Base-by-base conservation (phyloP, 2,888 invertebrate species). In the Mimumesa dahlbomi region DNA sequence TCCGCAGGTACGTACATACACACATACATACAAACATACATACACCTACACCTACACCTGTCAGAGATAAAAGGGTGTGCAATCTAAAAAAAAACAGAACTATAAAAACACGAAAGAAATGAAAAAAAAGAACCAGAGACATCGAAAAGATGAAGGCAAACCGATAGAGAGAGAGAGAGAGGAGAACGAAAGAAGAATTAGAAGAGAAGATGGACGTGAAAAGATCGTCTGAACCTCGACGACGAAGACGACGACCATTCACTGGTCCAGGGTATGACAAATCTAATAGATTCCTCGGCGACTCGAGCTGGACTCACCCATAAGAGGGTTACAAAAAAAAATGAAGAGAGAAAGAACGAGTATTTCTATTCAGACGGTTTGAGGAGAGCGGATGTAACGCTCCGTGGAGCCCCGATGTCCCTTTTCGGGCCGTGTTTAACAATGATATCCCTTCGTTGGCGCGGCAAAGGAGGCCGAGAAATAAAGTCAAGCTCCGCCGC, bases 221-320 rank as follows among this genome's bases (percentile, higher is more conserved):
- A 61, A 70, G 48, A 68, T 63, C 67, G 43, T 48, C 66, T 38
- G 49, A 50, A 48, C n/a, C n/a, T n/a, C n/a, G n/a, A n/a, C n/a
- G n/a, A n/a, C n/a, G n/a, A n/a, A n/a, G n/a, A n/a, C 72, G 40
- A 43, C 45, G 75, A 73, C 82, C 78, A 79, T 82, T 82, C 84
- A 82, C n/a, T 69, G 62, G 75, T 75, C 66, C 21, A n/a, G 61
- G 73, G 73, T 74, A 82, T 81, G 82, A 83, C 82, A 81, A 84
- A 82, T 82, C 79, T 84, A 82, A 82, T 82, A 81, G 82, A 84
- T 82, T 73, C n/a, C 77, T 62, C 53, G 65, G 48, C 72, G 72
- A 58, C 66, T 61, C 25, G n/a, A 52, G 43, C n/a, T n/a, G n/a
- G n/a, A n/a, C n/a, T 36, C 16, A 40, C 13, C 40, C 36, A 49